Conservation (phyloP, 2,113 vertebrate genomes). For the Silurus meridionalis region DNA sequence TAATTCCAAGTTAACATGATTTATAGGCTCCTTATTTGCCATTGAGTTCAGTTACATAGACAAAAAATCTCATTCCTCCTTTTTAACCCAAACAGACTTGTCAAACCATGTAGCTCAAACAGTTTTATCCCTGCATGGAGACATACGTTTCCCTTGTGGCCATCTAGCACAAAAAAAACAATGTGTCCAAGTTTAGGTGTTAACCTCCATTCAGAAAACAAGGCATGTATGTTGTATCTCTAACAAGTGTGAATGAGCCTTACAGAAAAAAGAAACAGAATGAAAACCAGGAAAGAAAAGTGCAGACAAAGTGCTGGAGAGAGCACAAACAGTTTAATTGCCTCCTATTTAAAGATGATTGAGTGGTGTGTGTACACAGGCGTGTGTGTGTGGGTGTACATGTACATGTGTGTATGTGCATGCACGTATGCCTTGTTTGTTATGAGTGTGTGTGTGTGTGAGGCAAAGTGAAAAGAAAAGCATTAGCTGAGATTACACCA, state of each 20-base stretch:
- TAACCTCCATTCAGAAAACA: neutral
- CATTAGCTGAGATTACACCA: slow-evolving; percentile 73
- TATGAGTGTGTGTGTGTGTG: slow-evolving; percentile 51
- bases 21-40: neutral
- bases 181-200: neutral
- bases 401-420: slow-evolving; percentile 61
- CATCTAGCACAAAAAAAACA: neutral
- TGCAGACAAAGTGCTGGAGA: slow-evolving; percentile 12
- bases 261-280: neutral
- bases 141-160: neutral
- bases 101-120: neutral
- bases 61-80: neutral
- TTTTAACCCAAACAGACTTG: neutral
- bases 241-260: neutral
- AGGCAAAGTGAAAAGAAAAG: slow-evolving; percentile 59
- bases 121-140: neutral
- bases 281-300: neutral
- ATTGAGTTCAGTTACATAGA: neutral
- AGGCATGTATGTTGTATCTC: neutral
- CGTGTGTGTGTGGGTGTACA: slow-evolving; percentile 48
- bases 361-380: slow-evolving; percentile 37
- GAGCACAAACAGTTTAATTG: slow-evolving; percentile 62
- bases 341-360: slow-evolving; percentile 59
- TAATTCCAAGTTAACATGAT: neutral
- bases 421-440: slow-evolving; percentile 42